These are phyloP conservation scores for Hassar affinis DNA, from an alignment of 2,113 vertebrate genomes.

Conservation along the genomic window DNA sequence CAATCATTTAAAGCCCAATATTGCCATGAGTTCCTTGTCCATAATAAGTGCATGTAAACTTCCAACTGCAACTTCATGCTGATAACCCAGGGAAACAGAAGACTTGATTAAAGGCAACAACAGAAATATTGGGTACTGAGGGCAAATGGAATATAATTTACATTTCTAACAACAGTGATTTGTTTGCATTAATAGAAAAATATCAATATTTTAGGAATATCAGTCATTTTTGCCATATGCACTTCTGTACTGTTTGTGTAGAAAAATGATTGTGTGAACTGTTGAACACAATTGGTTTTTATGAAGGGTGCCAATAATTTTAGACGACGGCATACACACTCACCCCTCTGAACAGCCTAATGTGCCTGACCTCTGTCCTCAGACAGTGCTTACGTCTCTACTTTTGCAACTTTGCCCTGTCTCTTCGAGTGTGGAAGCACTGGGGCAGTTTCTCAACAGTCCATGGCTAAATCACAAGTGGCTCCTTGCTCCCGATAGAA, in stretches of 20 bases:
- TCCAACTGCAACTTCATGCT: neutral
- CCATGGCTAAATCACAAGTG: neutral
- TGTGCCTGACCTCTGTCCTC: neutral
- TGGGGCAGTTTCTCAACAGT: constrained; percentile 38
- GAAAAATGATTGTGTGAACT: neutral
- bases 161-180: neutral
- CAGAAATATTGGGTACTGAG: too few relatives aligned
- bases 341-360: neutral
- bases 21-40: too few relatives aligned
- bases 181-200: neutral
- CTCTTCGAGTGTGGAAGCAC: neutral
- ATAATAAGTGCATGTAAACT: too few relatives aligned
- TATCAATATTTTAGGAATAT: neutral
- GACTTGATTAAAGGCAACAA: neutral
- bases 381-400: constrained; percentile 18
- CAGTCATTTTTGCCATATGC: neutral
- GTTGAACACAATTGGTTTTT: neutral
- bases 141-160: neutral
- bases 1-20: too few relatives aligned
- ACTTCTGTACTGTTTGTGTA: neutral
- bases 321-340: neutral
- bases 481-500: neutral
- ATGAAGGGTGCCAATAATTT: neutral
- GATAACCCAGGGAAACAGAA: neutral
- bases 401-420: constrained; percentile 24